Evolutionary conservation across 2,797 vertebrate species (phyloP), one percentile per base, ranked within the genome.

Genomic region (Sebastes steindachneri): DNA sequence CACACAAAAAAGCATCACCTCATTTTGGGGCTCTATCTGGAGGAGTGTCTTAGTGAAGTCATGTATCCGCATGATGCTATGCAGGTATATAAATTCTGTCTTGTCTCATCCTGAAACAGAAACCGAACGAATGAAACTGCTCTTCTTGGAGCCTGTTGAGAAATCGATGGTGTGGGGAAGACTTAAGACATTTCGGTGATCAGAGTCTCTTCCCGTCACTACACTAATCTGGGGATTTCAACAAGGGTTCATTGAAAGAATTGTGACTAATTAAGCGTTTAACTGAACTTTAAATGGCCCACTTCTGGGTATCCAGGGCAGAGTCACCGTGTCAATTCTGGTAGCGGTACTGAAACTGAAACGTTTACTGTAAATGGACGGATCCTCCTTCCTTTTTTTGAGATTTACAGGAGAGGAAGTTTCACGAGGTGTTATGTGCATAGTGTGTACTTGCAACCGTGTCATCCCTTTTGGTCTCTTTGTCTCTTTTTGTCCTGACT

Each of bases 361-460:
- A 45, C 10, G 10, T 63, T 69, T 63, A 48, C 51, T 78, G 55
- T 81, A 66, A 85, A 68, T 72, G 6, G 76, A 54, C 2, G 0
- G 12, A n/a, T 84, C 59, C 41, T 74, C 14, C 26, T 23, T 78
- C n/a, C 41, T 79, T 55, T 65, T 12, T 70, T 73, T 33, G 1
- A 63, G 23, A 26, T 23, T 66, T n/a, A 60, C 31, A 9, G 21
- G 11, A 59, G 17, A 21, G 28, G 58, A 74, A 54, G 59, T 77
- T 58, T 33, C 25, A 63, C 11, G 19, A 10, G 0, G 5, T 71
- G 17, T 7, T 26, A 5, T 41, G 5, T 25, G 4, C 9, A 7
- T 10, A 23, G 7, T 70, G 9, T 1, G 6, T 53, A 45, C 35
- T 48, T 60, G 3, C 1, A 69, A 29, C 55, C 19, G 23, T 66